Conservation (phyloP, 1,140 invertebrate species). For the Cryptotermes secundus region DNA sequence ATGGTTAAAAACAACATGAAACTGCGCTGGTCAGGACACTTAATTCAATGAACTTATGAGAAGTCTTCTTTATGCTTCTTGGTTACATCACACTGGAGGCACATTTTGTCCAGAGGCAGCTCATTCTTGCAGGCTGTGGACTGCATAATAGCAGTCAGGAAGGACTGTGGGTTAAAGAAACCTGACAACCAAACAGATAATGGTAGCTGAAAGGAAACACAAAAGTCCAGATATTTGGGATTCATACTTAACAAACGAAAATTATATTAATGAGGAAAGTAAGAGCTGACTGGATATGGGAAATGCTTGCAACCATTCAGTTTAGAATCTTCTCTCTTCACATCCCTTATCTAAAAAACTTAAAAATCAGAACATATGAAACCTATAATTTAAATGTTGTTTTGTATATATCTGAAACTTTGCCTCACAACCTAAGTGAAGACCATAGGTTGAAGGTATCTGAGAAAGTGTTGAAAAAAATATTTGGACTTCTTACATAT, state of each 20-base stretch:
- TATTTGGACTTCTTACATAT: too few relatives aligned
- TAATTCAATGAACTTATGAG: conserved; percentile 59
- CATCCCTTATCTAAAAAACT: too few relatives aligned
- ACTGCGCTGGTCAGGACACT: too few relatives aligned
- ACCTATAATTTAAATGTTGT: too few relatives aligned
- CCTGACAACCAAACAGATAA: conserved; percentile 92
- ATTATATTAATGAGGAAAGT: neutral
- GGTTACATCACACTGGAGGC: conserved; percentile 93
- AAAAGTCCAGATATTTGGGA: neutral
- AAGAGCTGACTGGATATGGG: neutral
- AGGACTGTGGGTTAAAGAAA: conserved; percentile 95
- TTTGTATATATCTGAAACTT: too few relatives aligned
- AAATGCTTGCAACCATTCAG: too few relatives aligned
- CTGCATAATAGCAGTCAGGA: conserved; percentile 97
- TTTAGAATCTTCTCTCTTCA: too few relatives aligned
- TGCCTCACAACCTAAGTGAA: too few relatives aligned
- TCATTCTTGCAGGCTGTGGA: conserved; percentile 91
- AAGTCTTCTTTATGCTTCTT: conserved; percentile 96
- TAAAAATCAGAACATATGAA: too few relatives aligned
- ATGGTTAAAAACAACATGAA: too few relatives aligned
- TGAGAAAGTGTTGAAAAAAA: too few relatives aligned
- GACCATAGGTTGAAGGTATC: too few relatives aligned
- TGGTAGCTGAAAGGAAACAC: conserved; percentile 62
- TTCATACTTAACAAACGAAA: neutral
- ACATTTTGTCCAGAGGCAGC: conserved; percentile 95